phyloP scores from a whole-genome alignment of 2,113 vertebrate genomes.

The Trachemys scripta region DNA sequence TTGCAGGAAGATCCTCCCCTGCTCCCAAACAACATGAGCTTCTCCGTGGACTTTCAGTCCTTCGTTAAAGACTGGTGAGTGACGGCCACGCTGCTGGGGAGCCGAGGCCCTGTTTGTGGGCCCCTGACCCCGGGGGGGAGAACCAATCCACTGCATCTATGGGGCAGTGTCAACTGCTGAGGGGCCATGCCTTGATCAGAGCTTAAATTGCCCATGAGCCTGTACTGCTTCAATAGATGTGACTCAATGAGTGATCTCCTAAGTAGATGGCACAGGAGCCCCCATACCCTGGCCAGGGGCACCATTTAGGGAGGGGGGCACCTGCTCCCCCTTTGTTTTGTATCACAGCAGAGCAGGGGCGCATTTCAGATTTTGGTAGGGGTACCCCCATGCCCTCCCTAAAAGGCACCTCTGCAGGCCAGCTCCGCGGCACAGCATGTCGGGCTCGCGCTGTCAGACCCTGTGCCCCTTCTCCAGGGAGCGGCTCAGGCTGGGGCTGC shows the following conservation, averaged over 20 bases:
- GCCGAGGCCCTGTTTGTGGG: background rate
- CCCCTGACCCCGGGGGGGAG: fast-evolving
- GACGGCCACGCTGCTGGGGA: fast-evolving
- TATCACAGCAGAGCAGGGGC: background rate
- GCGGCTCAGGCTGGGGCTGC: constrained; percentile 88
- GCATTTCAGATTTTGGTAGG: background rate
- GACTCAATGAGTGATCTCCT: background rate
- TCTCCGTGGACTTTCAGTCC: constrained; percentile 95
- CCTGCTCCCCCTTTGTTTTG: background rate
- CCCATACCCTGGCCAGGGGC: background rate
- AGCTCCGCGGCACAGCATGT: constrained; percentile 23
- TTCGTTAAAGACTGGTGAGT: constrained; percentile 97
- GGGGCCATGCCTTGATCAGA: background rate
- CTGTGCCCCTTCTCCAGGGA: constrained; percentile 90
- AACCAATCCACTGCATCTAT: background rate
- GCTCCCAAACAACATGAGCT: constrained; percentile 92
- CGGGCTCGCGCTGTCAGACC: constrained; percentile 86
- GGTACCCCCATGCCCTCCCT: background rate
- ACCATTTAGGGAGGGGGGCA: background rate
- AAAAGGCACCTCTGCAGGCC: background rate
- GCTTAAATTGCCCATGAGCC: background rate
- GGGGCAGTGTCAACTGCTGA: background rate
- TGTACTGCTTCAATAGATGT: background rate
- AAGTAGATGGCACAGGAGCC: no score
- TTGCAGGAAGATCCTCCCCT: constrained; percentile 95